Evolutionary conservation across 2,113 vertebrate species (phyloP).

Genomic region (Sylvicapra grimmia): DNA sequence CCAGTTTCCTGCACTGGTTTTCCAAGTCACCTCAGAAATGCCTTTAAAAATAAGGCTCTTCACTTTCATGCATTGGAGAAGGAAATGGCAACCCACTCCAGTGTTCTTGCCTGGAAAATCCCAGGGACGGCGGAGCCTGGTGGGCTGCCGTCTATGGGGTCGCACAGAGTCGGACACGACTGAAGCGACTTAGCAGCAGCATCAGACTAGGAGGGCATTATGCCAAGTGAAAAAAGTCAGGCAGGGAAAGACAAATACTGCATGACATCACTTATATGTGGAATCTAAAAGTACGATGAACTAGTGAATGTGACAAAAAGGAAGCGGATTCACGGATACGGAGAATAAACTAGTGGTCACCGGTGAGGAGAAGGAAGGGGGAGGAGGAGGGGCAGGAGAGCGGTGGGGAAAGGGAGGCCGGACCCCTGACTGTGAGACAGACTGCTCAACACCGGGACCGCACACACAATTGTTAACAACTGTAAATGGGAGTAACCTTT

Average conservation of each 20-base stretch:
- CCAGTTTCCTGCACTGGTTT: slow-evolving; percentile 15
- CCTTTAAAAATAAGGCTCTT: neutral
- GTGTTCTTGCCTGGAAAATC: no score
- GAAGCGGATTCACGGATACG: neutral
- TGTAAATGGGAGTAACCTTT: neutral
- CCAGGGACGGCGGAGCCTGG: no score
- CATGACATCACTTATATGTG: neutral
- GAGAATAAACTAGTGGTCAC: neutral
- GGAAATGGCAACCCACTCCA: no score
- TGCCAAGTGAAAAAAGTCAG: neutral
- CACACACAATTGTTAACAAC: neutral
- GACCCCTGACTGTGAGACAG: neutral
- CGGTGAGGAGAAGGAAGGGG: neutral
- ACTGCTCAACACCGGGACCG: fast-evolving
- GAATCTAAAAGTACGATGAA: neutral
- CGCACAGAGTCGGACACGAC: no score
- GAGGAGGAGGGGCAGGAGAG: neutral
- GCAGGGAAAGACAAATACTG: neutral
- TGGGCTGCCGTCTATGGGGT: no score
- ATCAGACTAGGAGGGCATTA: neutral
- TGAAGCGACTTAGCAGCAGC: no score
- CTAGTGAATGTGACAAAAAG: neutral
- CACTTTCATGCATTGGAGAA: no score
- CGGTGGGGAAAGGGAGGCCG: neutral
- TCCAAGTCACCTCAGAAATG: neutral